A percentile compares a stretch with the other conserved stretches of the same genome.
phyloP scores from a whole-genome alignment of 2,797 vertebrate genomes.

The Pseudochirops corinnae region DNA sequence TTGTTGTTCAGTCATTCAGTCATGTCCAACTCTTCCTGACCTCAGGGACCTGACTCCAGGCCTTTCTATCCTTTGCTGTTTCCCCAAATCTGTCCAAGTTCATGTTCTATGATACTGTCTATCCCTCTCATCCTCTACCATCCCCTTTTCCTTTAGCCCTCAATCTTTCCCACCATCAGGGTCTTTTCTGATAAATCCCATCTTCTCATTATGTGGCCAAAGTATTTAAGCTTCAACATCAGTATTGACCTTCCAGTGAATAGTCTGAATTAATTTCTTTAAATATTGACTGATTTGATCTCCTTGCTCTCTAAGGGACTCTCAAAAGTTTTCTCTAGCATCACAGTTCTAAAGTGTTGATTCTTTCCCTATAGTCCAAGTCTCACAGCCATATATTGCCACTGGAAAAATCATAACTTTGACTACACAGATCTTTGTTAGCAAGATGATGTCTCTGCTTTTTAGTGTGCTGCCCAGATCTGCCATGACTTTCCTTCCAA shows the following conservation, averaged over 20 bases:
- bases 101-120: neutral
- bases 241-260: neutral
- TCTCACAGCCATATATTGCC: neutral
- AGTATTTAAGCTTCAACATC: neutral
- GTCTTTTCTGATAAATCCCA: neutral
- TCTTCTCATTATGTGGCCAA: neutral
- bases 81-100: neutral
- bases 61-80: neutral
- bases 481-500: neutral
- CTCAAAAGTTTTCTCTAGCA: neutral
- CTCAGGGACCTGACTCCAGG: neutral
- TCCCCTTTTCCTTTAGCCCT: neutral
- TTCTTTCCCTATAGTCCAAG: neutral
- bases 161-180: neutral
- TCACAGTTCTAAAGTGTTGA: neutral
- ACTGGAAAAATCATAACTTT: neutral
- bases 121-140: neutral
- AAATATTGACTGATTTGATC: neutral
- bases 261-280: neutral
- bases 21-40: neutral
- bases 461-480: neutral
- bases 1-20: neutral
- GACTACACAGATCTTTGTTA: neutral
- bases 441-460: neutral
- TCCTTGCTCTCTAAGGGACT: neutral